Conservation (phyloP, 2,113 vertebrate genomes). For the Indicator indicator region DNA sequence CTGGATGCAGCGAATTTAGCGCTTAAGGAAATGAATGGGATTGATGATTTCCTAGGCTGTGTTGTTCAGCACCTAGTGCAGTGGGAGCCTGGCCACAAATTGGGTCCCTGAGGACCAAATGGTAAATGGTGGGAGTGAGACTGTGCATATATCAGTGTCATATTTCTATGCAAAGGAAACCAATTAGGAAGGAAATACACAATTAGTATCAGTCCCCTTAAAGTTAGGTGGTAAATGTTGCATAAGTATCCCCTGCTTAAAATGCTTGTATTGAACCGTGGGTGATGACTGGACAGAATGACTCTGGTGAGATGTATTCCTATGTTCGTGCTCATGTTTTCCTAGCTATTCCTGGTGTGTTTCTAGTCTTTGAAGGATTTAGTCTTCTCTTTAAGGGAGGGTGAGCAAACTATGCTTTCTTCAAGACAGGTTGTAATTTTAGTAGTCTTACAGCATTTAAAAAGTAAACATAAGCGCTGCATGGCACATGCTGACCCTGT, state of each 20-base stretch:
- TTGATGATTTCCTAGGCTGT: neutral
- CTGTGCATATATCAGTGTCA: neutral
- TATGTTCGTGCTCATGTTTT: neutral
- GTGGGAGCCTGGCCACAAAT: neutral
- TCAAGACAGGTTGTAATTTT: neutral
- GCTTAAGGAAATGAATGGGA: neutral
- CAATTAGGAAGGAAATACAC: neutral
- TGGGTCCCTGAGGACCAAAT: neutral
- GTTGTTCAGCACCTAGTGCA: neutral
- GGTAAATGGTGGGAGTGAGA: neutral
- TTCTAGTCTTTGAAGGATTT: neutral
- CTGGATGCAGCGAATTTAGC: neutral
- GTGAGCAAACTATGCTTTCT: neutral
- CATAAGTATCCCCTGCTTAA: neutral
- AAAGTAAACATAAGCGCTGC: neutral
- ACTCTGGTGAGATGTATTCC: neutral
- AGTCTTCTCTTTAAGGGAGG: neutral
- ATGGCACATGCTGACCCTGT: rapidly evolving
- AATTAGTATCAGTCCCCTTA: neutral
- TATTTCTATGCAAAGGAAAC: neutral
- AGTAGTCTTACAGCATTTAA: neutral
- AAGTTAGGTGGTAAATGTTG: neutral
- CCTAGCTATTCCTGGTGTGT: neutral
- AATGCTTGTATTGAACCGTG: neutral
- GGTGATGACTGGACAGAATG: neutral